Base-by-base conservation (phyloP, 2,797 vertebrate genomes). In the Protonibea diacanthus region DNA sequence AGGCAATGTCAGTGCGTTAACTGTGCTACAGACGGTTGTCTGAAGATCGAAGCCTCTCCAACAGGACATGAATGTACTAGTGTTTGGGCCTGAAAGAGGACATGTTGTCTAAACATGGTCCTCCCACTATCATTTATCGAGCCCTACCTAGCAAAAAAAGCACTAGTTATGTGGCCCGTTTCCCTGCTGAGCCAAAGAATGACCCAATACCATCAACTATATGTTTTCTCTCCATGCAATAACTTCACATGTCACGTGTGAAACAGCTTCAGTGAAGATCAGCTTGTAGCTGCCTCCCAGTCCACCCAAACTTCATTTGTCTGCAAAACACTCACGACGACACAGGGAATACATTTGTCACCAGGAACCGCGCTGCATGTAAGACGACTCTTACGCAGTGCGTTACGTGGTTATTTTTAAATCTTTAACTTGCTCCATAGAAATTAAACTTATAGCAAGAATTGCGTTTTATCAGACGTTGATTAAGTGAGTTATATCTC, bases 121-220 rank as follows among this genome's bases (percentile, higher is more conserved):
- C 80, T 86, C 71, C 33, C 40, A 9, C 68, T 64, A 86, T 86
- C 80, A 76, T 73, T 85, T 78, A 76, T 27, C 25, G 86, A 83
- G 82, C 85, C 84, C 84, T 77, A 52, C 75, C 80, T 86, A 78
- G 89, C 83, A 38, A 84, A 89, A 87, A 87, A 78, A 83, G 81
- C 85, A 89, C 84, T 88, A 89, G 89, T 88, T 79, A 60, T 74
- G 75, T 85, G 91, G 86, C 88, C 89, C 81, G 11, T 89, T 88
- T 78, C 74, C 88, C 79, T 81, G 86, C 90, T 91, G 92, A 93
- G 93, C 94, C 94, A 95, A 95, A 95, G 92, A 95, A 91, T 77
- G 93, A 92, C 83, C 87, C 81, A 59, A 42, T 82, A 78, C 85
- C 88, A 89, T 91, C 89, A 83, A 67, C 74, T 80, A 25, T 75